Evolutionary conservation across 2,888 invertebrate species (phyloP).

Genomic region (Alitta virens): DNA sequence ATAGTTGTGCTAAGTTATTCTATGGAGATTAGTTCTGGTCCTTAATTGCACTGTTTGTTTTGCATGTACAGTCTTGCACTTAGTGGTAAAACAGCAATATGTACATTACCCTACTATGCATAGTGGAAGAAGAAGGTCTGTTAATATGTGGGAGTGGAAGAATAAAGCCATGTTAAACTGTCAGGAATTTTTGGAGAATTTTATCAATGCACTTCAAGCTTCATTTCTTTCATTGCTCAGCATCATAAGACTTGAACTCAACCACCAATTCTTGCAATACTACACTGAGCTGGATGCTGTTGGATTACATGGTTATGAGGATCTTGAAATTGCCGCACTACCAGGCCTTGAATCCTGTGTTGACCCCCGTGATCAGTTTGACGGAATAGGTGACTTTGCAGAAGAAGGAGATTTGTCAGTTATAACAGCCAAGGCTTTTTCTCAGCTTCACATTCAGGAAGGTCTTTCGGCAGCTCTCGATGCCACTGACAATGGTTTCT

Average conservation of each 20-base stretch:
- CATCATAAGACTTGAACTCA: slow-evolving; percentile 81
- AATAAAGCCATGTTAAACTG: background rate
- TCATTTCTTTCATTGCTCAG: background rate
- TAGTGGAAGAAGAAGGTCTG: no score
- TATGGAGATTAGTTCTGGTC: no score
- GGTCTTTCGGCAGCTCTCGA: slow-evolving; percentile 25
- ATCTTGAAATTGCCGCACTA: no score
- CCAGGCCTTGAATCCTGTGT: no score
- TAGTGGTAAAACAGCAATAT: no score
- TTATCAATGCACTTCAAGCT: background rate
- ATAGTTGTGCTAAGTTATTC: no score
- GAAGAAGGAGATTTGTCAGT: no score
- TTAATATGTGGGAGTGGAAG: background rate
- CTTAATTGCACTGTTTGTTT: no score
- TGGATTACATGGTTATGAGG: slow-evolving; percentile 12
- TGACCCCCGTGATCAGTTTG: background rate
- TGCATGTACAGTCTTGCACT: background rate
- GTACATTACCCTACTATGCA: no score
- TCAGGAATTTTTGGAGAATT: background rate
- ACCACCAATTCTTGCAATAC: slow-evolving; percentile 76
- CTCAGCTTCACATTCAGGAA: slow-evolving; percentile 21
- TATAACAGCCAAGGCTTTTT: background rate
- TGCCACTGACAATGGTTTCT: slow-evolving; percentile 35
- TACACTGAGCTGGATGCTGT: slow-evolving; percentile 88
- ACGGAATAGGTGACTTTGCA: background rate